phyloP scores from a whole-genome alignment of 2,797 vertebrate genomes.

The Numenius phaeopus region DNA sequence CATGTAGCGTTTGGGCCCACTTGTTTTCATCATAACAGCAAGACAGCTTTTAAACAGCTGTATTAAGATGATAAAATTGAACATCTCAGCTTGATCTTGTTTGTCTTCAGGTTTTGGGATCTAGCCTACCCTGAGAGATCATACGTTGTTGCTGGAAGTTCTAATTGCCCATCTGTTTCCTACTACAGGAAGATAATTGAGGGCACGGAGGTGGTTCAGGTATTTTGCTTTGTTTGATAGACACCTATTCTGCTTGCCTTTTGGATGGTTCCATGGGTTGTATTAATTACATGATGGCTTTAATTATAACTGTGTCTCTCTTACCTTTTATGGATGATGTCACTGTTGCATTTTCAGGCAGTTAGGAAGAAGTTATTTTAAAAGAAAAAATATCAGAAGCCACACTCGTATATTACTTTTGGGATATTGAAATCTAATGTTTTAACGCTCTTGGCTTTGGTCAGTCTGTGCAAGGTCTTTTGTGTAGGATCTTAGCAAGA shows the following conservation, averaged over 20 bases:
- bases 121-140: slow-evolving; percentile 95
- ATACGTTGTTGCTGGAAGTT: slow-evolving; percentile 92
- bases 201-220: slow-evolving; percentile 97
- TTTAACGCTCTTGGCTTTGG: neutral
- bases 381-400: neutral
- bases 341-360: neutral
- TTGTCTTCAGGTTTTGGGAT: slow-evolving; percentile 92
- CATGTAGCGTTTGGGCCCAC: neutral
- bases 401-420: neutral
- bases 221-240: slow-evolving; percentile 55
- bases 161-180: slow-evolving; percentile 90
- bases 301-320: neutral
- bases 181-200: slow-evolving; percentile 98
- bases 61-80: neutral
- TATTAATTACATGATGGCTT: neutral
- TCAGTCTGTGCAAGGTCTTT: neutral
- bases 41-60: neutral
- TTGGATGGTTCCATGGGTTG: neutral
- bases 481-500: neutral
- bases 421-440: neutral
- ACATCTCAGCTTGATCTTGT: neutral
- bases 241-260: neutral
- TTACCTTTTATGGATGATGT: neutral
- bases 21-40: neutral
- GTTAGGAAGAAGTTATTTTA: neutral